phyloP scores from a whole-genome alignment of 2,113 vertebrate species.

The Atractosteus spatula region DNA sequence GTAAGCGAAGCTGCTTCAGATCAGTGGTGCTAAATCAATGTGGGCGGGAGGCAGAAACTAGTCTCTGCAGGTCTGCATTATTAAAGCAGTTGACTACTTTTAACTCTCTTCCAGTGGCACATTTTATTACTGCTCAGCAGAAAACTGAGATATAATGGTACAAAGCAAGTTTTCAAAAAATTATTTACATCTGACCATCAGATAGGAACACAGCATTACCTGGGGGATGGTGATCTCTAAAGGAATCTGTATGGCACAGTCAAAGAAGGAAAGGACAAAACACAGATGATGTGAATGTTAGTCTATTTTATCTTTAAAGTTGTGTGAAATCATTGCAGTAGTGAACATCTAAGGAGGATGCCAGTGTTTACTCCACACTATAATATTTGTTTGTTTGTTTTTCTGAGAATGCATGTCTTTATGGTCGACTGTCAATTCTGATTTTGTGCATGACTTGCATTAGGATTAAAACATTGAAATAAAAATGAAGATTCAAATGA shows the following conservation, averaged over 20 bases:
- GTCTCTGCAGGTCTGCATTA: neutral
- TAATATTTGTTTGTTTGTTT: no score
- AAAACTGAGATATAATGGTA: neutral
- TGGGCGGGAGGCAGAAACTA: neutral
- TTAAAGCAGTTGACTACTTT: slow-evolving; percentile 1
- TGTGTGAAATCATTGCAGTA: no score
- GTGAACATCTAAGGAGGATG: no score
- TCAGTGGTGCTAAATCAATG: neutral
- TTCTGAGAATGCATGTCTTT: no score
- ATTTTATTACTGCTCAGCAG: slow-evolving; percentile 10
- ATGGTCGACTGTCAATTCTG: no score
- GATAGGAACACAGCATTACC: neutral
- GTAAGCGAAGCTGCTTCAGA: neutral
- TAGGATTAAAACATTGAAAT: no score
- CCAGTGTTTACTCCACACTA: no score
- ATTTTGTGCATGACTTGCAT: no score
- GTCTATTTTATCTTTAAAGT: no score
- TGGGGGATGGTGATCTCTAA: slow-evolving; percentile 1
- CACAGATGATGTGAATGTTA: neutral
- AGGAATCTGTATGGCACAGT: neutral
- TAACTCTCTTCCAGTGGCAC: slow-evolving; percentile 11
- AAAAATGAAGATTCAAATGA: no score
- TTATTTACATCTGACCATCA: neutral
- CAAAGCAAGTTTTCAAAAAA: neutral
- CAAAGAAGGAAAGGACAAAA: slow-evolving; percentile 4